phyloP scores from a whole-genome alignment of 2,797 vertebrate species.

The Artibeus jamaicensis region DNA sequence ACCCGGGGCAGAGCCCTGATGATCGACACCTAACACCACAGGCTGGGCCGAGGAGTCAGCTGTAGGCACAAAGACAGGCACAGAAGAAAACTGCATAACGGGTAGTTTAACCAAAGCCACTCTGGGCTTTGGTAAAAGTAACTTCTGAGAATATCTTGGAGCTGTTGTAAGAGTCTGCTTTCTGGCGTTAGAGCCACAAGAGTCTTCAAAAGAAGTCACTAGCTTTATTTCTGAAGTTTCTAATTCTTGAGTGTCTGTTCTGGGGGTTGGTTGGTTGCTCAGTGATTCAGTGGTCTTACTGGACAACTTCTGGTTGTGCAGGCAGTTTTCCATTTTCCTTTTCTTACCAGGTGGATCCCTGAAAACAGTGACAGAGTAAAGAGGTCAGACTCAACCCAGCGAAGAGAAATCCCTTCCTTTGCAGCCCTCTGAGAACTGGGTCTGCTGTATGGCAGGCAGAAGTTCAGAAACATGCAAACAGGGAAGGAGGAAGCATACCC shows the following conservation, averaged over 20 bases:
- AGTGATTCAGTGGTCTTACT: constrained; percentile 80
- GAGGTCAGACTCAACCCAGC: background rate
- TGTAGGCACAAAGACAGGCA: constrained; percentile 92
- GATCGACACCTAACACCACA: constrained; percentile 91
- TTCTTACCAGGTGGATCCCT: constrained; percentile 98
- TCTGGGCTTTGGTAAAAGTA: constrained; percentile 95
- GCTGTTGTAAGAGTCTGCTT: constrained; percentile 81
- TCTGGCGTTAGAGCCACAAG: constrained; percentile 75
- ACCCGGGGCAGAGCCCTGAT: constrained; percentile 88
- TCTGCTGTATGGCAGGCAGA: background rate
- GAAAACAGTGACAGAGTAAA: constrained; percentile 66
- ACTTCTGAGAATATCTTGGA: constrained; percentile 88
- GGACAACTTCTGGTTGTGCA: constrained; percentile 80
- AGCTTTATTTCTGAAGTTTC: constrained; percentile 84
- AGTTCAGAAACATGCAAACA: background rate
- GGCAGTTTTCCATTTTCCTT: constrained; percentile 92
- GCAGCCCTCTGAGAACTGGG: background rate
- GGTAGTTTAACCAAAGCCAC: constrained; percentile 94
- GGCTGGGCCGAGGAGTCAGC: constrained; percentile 89
- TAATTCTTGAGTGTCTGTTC: constrained; percentile 74
- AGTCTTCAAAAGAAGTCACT: constrained; percentile 80
- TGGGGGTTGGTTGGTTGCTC: constrained; percentile 73
- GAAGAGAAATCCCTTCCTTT: background rate
- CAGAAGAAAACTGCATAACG: constrained; percentile 93
- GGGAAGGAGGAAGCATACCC: background rate